Conservation (phyloP, 1,140 invertebrate species). For the Argopecten irradians region DNA sequence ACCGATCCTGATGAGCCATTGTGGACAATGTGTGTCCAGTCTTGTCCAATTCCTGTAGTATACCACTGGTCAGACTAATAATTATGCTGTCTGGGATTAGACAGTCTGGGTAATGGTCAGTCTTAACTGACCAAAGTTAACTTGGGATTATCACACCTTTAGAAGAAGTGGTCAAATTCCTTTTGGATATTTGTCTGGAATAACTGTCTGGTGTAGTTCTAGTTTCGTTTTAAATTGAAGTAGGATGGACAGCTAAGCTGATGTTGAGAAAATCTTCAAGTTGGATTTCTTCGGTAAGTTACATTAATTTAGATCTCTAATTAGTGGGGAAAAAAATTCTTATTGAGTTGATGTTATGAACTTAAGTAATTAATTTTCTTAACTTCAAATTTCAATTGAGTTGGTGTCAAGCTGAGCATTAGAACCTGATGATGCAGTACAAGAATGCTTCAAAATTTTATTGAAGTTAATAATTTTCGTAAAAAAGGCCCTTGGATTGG, state of each 20-base stretch:
- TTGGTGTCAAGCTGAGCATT: too few relatives aligned
- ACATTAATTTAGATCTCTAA: too few relatives aligned
- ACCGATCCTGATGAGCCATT: constrained; percentile 2
- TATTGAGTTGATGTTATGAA: too few relatives aligned
- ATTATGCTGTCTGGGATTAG: constrained; percentile 7
- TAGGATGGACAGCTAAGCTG: neutral
- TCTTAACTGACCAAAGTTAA: neutral
- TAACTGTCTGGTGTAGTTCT: neutral
- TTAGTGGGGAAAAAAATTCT: too few relatives aligned
- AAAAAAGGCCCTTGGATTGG: too few relatives aligned
- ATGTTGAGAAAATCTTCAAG: too few relatives aligned
- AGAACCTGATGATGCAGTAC: too few relatives aligned
- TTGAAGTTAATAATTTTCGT: too few relatives aligned
- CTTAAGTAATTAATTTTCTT: too few relatives aligned
- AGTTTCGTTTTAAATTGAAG: neutral
- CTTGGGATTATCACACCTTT: neutral
- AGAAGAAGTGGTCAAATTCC: neutral
- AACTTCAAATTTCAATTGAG: too few relatives aligned
- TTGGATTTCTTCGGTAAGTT: neutral
- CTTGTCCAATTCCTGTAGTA: neutral
- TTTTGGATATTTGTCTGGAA: too few relatives aligned
- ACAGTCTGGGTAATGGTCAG: neutral
- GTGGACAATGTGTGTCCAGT: constrained; percentile 6
- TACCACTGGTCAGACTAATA: neutral
- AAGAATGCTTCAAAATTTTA: too few relatives aligned